Conservation (phyloP, 2,797 vertebrate species). For the Bryconaethiops microstoma region DNA sequence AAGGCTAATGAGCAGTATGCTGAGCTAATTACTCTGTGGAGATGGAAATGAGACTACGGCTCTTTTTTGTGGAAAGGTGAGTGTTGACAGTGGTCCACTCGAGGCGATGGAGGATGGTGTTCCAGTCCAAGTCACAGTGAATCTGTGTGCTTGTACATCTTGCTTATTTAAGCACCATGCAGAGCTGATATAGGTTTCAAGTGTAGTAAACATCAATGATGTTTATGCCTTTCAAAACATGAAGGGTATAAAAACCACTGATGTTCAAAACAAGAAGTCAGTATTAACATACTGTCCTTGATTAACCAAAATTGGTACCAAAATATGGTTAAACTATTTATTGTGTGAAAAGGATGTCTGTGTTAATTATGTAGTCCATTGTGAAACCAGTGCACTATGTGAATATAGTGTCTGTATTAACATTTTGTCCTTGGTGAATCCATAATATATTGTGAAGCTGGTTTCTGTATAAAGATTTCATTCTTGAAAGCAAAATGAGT, state of each 20-base stretch:
- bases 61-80: conserved; percentile 46
- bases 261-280: too few relatives aligned
- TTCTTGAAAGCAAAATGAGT: not conserved
- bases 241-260: too few relatives aligned
- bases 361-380: too few relatives aligned
- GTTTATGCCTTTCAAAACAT: conserved; percentile 25
- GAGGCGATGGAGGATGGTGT: conserved; percentile 38
- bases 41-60: conserved; percentile 46
- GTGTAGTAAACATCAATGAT: conserved; percentile 35
- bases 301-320: too few relatives aligned
- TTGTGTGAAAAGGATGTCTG: not conserved
- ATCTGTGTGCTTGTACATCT: conserved; percentile 37
- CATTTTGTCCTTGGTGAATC: not conserved
- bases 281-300: conserved; percentile 12
- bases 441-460: not conserved
- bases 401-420: not conserved
- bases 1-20: conserved; percentile 39
- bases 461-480: conserved; percentile 16
- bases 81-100: conserved; percentile 48
- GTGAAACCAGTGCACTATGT: too few relatives aligned
- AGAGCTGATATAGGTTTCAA: conserved; percentile 19
- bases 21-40: conserved; percentile 50
- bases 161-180: conserved; percentile 33
- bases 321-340: too few relatives aligned
- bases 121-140: conserved; percentile 46